Percentiles rank a stretch among this genome's conserved stretches.
These are phyloP conservation scores for Hypsibius dujardini DNA, from an alignment of 1,140 invertebrate genomes.

Conservation along the genomic window DNA sequence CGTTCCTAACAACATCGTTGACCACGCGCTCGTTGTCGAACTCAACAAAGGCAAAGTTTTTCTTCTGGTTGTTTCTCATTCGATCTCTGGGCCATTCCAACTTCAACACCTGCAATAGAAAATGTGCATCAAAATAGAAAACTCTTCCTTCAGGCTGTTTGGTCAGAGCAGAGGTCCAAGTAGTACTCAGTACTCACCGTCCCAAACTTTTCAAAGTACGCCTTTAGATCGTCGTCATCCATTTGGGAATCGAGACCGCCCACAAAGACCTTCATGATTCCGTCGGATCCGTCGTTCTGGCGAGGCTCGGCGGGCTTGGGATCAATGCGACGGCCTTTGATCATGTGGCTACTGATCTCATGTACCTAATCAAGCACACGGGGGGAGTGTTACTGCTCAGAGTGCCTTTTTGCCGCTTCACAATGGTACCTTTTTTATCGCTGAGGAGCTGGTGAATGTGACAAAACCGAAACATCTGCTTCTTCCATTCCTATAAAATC, in stretches of 20 bases:
- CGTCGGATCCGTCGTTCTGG: conserved; percentile 43
- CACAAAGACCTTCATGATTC: conserved; percentile 50
- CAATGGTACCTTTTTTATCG: conserved; percentile 9
- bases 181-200: conserved; percentile 43
- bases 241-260: conserved; percentile 73
- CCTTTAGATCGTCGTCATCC: conserved; percentile 75
- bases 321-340: conserved; percentile 81
- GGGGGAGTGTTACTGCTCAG: no score
- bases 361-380: conserved; percentile 40
- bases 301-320: conserved; percentile 83
- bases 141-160: no score
- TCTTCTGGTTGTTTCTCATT: conserved; percentile 81
- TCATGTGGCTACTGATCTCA: conserved; percentile 56
- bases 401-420: background rate
- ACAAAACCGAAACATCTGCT: conserved; percentile 86
- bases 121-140: no score
- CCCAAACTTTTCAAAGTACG: conserved; percentile 72
- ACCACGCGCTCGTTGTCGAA: conserved; percentile 82
- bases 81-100: conserved; percentile 80
- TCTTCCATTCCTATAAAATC: conserved; percentile 44
- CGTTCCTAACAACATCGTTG: conserved; percentile 66
- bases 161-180: no score
- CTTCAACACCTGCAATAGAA: conserved; percentile 54
- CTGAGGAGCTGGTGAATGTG: conserved; percentile 48
- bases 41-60: conserved; percentile 85